Base-by-base conservation (phyloP, 2,888 invertebrate genomes). In the Tinea trinotella region DNA sequence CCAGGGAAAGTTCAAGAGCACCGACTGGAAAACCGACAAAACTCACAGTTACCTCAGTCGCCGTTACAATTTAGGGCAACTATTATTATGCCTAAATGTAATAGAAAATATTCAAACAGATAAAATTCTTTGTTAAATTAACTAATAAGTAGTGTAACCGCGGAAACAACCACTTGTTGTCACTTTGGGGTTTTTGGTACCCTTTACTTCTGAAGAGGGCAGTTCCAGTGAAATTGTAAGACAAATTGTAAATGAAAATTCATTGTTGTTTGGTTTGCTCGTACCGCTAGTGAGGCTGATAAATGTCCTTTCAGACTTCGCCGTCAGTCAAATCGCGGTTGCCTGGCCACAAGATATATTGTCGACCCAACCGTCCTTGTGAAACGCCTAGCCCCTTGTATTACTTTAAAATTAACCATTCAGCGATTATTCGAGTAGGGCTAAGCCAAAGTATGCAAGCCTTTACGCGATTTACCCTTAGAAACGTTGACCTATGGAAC, bases 261-360 rank as follows among this genome's bases (percentile, higher is more conserved):
- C 83, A 83, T 82, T 82, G 84, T 80, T 83, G 82, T 83, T 84
- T 82, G 82, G 81, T 82, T 80, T 79, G 80, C 76, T 76, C 81
- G 79, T 77, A 81, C 81, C 80, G 72, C 80, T 81, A 79, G 80
- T 79, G 83, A 82, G 80, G 71, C 82, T 82, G 84, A 85, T 83
- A 80, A 83, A 84, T 85, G 82, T 80, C 82, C 84, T 78, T 80
- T 85, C 83, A 82, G 78, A 76, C 79, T 70, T 70, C 75, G 78
- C 80, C 81, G 84, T 84, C 84, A 83, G 78, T 83, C 84, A 84
- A 83, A 82, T 78, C 80, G 84, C 80, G 83, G 84, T 82, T 82
- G 82, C 81, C 78, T 79, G 80, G 75, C 80, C 83, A 70, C 82
- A 83, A 83, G 84, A 85, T 85, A 81, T 83, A 84, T 85, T 84